Evolutionary conservation across 2,888 invertebrate genomes (phyloP).

Genomic region (Platycnemis pennipes): DNA sequence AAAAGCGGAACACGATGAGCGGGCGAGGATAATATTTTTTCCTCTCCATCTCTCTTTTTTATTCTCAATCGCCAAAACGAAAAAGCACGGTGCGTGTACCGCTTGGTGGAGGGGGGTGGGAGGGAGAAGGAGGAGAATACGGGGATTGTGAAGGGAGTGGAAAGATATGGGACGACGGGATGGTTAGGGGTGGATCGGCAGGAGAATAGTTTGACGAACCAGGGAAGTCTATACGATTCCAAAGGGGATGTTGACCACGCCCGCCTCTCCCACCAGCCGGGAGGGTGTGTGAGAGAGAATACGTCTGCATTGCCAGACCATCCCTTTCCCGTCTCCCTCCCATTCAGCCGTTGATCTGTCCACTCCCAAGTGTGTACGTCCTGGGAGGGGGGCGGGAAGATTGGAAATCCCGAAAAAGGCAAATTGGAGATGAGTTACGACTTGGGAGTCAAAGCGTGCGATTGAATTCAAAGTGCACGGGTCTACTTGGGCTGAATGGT

Average conservation of each 20-base stretch:
- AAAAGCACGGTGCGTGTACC: background rate
- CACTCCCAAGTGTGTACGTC: background rate
- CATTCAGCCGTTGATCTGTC: background rate
- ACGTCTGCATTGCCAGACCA: too few relatives aligned
- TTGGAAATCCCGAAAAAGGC: background rate
- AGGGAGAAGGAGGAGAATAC: background rate
- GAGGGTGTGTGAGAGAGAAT: background rate
- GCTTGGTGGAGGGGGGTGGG: background rate
- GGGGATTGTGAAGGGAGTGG: background rate
- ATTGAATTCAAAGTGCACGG: background rate
- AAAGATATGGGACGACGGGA: too few relatives aligned
- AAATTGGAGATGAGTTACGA: constrained; percentile 35
- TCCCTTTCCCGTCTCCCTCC: too few relatives aligned
- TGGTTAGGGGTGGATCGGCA: background rate
- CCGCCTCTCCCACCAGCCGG: too few relatives aligned
- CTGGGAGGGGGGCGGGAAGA: background rate
- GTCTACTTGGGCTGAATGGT: background rate
- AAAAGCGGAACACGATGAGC: constrained; percentile 28
- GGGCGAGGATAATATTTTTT: background rate
- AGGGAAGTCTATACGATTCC: background rate
- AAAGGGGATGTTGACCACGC: background rate
- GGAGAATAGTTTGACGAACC: background rate
- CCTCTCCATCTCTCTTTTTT: background rate
- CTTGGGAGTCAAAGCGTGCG: constrained; percentile 6
- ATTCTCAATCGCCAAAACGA: background rate